Evolutionary conservation across 2,888 invertebrate genomes (phyloP).

Genomic region (Slavum lentiscoides): DNA sequence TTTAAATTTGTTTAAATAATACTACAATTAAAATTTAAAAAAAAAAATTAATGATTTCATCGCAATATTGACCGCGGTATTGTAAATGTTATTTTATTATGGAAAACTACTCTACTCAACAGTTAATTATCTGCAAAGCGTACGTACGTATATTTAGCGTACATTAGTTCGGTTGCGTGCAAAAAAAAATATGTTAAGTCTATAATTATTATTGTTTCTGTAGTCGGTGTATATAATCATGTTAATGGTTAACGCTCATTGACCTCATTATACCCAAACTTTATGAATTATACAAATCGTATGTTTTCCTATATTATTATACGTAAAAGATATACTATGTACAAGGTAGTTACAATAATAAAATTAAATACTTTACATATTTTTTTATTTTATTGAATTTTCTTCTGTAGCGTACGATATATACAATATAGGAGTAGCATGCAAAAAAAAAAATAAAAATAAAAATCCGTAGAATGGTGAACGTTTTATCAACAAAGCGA

Average conservation of each 20-base stretch:
- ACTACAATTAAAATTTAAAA: neutral
- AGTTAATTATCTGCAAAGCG: constrained; percentile 20
- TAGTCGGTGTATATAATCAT: constrained; percentile 40
- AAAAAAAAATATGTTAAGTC: constrained; percentile 36
- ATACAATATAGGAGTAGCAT: no score
- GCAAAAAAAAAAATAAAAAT: no score
- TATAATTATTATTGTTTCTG: constrained; percentile 46
- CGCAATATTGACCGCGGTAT: neutral
- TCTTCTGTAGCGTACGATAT: no score
- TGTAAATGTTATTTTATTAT: neutral
- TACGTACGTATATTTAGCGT: neutral
- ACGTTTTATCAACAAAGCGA: no score
- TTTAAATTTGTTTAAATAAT: no score
- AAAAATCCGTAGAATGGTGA: no score
- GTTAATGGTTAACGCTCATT: constrained; percentile 48
- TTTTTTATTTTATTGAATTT: no score
- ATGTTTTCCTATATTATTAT: neutral
- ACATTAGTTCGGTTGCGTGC: constrained; percentile 37
- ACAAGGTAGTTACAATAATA: neutral
- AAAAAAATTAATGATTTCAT: neutral
- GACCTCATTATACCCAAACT: constrained; percentile 29
- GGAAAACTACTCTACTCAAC: neutral
- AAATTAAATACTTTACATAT: neutral
- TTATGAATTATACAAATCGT: constrained; percentile 20
- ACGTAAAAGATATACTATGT: neutral